Conservation (phyloP, 2,888 invertebrate species). For the Serrognathus titanus region DNA sequence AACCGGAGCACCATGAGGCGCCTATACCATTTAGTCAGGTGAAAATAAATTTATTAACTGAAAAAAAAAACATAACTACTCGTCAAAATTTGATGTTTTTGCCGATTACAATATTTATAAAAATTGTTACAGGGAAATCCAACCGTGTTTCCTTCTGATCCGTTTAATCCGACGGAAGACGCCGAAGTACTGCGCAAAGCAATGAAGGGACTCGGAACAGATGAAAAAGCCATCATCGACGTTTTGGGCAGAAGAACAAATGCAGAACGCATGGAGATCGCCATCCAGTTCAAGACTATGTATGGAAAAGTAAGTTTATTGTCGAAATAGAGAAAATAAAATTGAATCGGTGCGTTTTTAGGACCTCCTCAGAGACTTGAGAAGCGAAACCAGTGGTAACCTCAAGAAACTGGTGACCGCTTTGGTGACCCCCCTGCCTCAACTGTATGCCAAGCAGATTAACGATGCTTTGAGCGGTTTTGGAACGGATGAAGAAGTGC, state of each 20-base stretch:
- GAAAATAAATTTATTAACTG: too few species aligned
- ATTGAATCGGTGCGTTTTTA: conserved; percentile 32
- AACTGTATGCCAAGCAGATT: conserved; percentile 72
- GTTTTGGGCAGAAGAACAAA: conserved; percentile 80
- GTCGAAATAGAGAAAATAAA: background rate
- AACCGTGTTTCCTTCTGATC: conserved; percentile 69
- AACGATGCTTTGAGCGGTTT: conserved; percentile 90
- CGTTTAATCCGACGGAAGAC: conserved; percentile 76
- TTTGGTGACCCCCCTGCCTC: conserved; percentile 71
- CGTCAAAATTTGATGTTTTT: too few species aligned
- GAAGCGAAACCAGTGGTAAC: conserved; percentile 83
- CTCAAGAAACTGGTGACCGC: conserved; percentile 76
- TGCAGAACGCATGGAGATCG: conserved; percentile 80
- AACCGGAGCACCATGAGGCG: too few species aligned
- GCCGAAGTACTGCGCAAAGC: conserved; percentile 80
- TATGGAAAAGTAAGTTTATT: conserved; percentile 70
- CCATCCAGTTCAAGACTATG: conserved; percentile 76
- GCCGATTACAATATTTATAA: too few species aligned
- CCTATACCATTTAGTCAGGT: too few species aligned
- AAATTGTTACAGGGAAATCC: conserved; percentile 61
- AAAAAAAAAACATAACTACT: too few species aligned
- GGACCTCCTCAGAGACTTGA: conserved; percentile 76
- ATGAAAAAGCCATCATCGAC: conserved; percentile 84
- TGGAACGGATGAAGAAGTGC: conserved; percentile 82
- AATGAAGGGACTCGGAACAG: conserved; percentile 91